Evolutionary conservation across 2,888 invertebrate genomes (phyloP).

Genomic region (Andrena fulva): DNA sequence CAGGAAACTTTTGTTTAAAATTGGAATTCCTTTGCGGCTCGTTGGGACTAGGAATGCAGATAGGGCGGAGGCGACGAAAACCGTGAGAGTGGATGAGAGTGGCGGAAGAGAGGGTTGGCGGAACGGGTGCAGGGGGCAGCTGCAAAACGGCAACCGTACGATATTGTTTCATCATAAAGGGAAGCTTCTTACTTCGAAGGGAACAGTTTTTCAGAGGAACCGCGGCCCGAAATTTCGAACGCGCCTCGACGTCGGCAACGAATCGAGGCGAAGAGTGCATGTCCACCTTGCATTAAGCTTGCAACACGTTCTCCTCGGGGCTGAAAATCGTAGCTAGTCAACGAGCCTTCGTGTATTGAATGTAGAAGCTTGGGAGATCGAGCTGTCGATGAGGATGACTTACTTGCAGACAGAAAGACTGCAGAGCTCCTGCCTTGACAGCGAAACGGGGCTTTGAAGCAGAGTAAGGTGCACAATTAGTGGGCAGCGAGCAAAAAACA

Average conservation of each 20-base stretch:
- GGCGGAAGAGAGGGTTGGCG: constrained; percentile 34
- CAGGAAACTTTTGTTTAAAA: constrained; percentile 82
- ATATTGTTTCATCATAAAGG: constrained; percentile 78
- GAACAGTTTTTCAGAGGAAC: constrained; percentile 65
- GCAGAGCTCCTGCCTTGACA: not conserved
- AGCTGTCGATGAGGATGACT: constrained; percentile 9
- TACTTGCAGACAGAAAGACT: not conserved
- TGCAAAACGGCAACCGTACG: constrained; percentile 67
- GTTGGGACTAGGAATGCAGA: constrained; percentile 82
- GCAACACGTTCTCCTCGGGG: constrained; percentile 6
- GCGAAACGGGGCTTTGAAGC: too few relatives aligned
- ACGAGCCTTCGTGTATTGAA: constrained; percentile 2
- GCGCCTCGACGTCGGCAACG: constrained; percentile 11
- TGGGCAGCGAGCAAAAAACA: not conserved
- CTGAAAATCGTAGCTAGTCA: not conserved
- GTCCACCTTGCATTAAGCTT: constrained; percentile 4
- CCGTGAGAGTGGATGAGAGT: constrained; percentile 68
- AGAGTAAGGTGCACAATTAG: too few relatives aligned
- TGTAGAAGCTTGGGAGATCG: not conserved
- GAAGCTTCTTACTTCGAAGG: constrained; percentile 65
- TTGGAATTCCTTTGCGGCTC: constrained; percentile 83
- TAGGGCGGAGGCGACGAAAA: constrained; percentile 77
- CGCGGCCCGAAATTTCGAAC: constrained; percentile 49
- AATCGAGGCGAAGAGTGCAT: not conserved
- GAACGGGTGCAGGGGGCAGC: constrained; percentile 37